Evolutionary conservation across 2,888 invertebrate genomes (phyloP), one percentile per base, ranked within the genome.

Genomic region (Tyria jacobaeae): DNA sequence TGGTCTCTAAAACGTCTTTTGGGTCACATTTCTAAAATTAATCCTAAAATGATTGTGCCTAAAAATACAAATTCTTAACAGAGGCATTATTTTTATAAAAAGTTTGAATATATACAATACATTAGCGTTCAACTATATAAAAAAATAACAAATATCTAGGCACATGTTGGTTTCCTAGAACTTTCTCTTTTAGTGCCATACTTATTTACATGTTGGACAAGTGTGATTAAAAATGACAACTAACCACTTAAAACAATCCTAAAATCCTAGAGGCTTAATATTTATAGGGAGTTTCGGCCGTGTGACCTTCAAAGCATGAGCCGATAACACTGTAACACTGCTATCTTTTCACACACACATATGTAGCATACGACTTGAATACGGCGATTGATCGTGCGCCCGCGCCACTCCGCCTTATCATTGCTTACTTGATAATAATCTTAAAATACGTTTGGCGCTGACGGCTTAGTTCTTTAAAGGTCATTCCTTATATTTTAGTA

Each of bases 321-420:
- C 80, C 75, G 91, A 90, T 91, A 90, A 89, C 80, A 76, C 76
- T 90, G 90, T 89, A 90, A 76, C 82, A 80, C 70, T 71, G 73
- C 73, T 80, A 80, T 80, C 73, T 88, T 85, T 86, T 85, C 83
- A 71, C 80, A 83, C 84, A 79, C 79, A 79, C 80, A 80, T 89
- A 85, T 86, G 84, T 83, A 78, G 65, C 78, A 70, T 75, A 80
- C 79, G 82, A 82, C 82, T 79, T 81, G 83, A 76, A 79, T 82
- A 85, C 82, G 70, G 84, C 89, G 87, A 91, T 90, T 89, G 89
- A 92, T 92, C 86, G 87, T 87, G 83, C 83, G 82, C 82, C 73
- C 70, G 73, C 73, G 74, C 75, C 78, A 75, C 75, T 69, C 71
- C 64, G 64, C 81, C 85, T 91, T 92, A 92, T 92, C 92, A 75